A percentile compares a stretch with the other conserved stretches of the same genome.
Conservation (phyloP, 2,113 vertebrate genomes). For the Neolamprologus ventralis region DNA sequence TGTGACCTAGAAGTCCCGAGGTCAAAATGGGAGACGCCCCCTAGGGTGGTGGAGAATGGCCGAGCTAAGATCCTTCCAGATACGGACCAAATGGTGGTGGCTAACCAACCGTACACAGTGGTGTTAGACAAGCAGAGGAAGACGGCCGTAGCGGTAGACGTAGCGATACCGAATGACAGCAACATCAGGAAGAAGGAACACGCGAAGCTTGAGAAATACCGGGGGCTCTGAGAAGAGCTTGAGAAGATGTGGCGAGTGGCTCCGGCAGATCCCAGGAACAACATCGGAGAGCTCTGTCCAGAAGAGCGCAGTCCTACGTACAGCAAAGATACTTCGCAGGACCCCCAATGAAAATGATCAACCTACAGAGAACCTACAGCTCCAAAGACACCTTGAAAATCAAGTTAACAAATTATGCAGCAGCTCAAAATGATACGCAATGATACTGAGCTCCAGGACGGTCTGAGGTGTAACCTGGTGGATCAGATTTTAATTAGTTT, state of each 20-base stretch:
- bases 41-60: fast-evolving
- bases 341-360: background rate
- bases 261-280: background rate
- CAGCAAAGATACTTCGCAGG: background rate
- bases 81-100: background rate
- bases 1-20: background rate
- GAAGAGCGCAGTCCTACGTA: background rate
- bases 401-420: background rate
- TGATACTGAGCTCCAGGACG: background rate
- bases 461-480: background rate
- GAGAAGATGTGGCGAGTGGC: fast-evolving
- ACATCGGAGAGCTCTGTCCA: background rate
- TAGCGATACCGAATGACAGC: background rate
- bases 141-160: fast-evolving
- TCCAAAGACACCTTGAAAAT: fast-evolving
- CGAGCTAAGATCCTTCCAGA: background rate
- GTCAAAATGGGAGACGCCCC: fast-evolving
- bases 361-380: background rate
- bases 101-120: background rate
- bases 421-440: background rate
- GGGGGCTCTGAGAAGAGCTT: background rate
- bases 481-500: background rate
- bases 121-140: background rate
- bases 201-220: fast-evolving
- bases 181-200: background rate